Percentiles rank a stretch among this genome's conserved stretches.
Conservation (phyloP, 1,140 invertebrate species). For the Linepithema humile region DNA sequence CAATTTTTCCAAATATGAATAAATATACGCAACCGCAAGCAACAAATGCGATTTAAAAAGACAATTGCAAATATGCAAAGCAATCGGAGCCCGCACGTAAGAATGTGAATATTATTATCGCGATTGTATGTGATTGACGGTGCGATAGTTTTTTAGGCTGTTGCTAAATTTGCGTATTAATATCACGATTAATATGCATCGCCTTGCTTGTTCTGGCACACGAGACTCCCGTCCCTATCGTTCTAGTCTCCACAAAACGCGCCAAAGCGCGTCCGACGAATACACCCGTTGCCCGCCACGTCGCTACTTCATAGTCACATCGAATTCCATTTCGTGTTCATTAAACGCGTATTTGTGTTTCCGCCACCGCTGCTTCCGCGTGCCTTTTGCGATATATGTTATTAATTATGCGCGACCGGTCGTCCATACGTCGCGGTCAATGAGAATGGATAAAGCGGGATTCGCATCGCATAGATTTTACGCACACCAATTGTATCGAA, state of each 20-base stretch:
- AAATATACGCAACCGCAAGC: too few relatives aligned
- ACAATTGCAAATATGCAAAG: background rate
- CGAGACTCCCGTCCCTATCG: background rate
- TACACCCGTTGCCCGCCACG: background rate
- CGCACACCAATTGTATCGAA: background rate
- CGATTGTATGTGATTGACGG: constrained; percentile 4
- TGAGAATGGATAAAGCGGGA: background rate
- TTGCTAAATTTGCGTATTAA: constrained; percentile 55
- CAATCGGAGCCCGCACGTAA: background rate
- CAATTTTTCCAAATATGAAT: too few relatives aligned
- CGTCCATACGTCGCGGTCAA: constrained; percentile 33
- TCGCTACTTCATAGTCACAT: constrained; percentile 27
- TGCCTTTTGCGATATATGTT: constrained; percentile 45
- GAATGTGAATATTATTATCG: background rate
- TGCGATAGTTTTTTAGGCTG: constrained; percentile 57
- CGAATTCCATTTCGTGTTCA: constrained; percentile 66
- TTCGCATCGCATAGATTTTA: constrained; percentile 27
- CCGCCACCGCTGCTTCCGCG: constrained; percentile 7
- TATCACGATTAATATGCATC: constrained; percentile 68
- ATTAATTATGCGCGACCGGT: constrained; percentile 63
- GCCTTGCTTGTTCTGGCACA: constrained; percentile 40
- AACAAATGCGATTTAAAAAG: too few relatives aligned
- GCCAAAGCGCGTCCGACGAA: background rate
- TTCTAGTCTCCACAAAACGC: background rate
- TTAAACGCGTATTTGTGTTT: constrained; percentile 63